Evolutionary conservation across 1,140 invertebrate genomes (phyloP).

Genomic region (Papilio machaon): DNA sequence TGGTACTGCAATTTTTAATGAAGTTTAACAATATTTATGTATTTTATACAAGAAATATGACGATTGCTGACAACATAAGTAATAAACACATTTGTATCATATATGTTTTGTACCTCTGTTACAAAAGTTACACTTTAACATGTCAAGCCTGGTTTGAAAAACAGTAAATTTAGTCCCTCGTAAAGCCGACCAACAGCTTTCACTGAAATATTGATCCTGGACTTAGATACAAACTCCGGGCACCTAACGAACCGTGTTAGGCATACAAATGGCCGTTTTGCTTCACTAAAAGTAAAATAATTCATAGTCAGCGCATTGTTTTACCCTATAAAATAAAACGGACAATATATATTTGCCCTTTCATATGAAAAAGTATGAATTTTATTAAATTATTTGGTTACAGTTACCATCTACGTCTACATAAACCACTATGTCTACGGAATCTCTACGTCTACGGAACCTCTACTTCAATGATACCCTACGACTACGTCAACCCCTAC

Average conservation of each 20-base stretch:
- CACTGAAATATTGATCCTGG: constrained; percentile 19
- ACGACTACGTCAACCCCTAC: too few relatives aligned
- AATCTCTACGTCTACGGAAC: too few relatives aligned
- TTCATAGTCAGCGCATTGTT: constrained; percentile 15
- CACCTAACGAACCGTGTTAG: constrained; percentile 19
- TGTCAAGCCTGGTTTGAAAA: constrained; percentile 4
- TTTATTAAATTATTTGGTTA: not conserved
- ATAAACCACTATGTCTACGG: too few relatives aligned
- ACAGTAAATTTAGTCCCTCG: constrained; percentile 9
- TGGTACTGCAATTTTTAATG: too few relatives aligned
- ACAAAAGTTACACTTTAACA: not conserved
- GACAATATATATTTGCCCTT: not conserved
- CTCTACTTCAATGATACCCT: too few relatives aligned
- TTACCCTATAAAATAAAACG: constrained; percentile 10
- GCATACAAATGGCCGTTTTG: constrained; percentile 19
- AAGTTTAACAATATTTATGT: too few relatives aligned
- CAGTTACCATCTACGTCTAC: not conserved
- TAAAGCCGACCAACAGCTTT: constrained; percentile 8
- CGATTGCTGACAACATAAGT: not conserved
- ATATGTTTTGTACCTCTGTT: not conserved
- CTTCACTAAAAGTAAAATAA: constrained; percentile 9
- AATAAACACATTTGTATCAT: not conserved
- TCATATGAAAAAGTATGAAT: not conserved
- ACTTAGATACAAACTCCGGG: constrained; percentile 21
- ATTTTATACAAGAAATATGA: too few relatives aligned